Base-by-base conservation (phyloP, 2,113 vertebrate species). In the Melanostigma gelatinosum region DNA sequence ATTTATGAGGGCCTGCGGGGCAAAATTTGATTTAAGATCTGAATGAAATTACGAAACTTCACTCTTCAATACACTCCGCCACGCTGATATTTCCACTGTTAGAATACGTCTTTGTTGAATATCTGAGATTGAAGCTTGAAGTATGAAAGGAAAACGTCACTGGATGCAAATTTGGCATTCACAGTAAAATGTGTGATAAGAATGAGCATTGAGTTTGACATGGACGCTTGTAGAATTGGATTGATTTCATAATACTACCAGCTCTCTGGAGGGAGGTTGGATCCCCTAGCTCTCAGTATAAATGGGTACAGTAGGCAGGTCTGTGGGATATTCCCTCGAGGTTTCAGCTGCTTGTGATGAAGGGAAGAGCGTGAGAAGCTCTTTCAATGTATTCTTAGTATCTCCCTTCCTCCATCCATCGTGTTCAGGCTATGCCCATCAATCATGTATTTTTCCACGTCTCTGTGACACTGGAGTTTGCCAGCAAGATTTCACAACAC, bases 301-400 rank as follows among this genome's bases (percentile, higher is more conserved):
- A 67, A 77, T 22, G 54, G 50, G 0, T 72, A 50, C 27, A 82
- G 71, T 62, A n/a, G 29, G 71, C 85, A 84, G 68, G 79, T 85
- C 58, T 66, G 69, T 0, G 65, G 70, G 42, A 46, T n/a, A 38
- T 36, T 46, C 91, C 67, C 70, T 22, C 2, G 63, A 77, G 87
- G 66, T 44, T 72, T 64, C 32, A 75, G 34, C 62, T n/a, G 54
- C 64, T 77, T 67, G 57, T 68, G 75, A 82, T 69, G 0, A 75
- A 85, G 48, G 54, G 46, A 58, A 22, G 62, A 87, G 76, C 75
- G 82, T 86, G 85, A 89, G 85, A 83, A 83, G 55, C 54, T 76
- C 60, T 55, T 65, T 44, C 60, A 12, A 48, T 63, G n/a, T 87
- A 81, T 88, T 85, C 80, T 91, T 89, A 81, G 82, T 76, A 18